Conservation (phyloP, 2,888 invertebrate genomes). For the Amblyteles armatorius region DNA sequence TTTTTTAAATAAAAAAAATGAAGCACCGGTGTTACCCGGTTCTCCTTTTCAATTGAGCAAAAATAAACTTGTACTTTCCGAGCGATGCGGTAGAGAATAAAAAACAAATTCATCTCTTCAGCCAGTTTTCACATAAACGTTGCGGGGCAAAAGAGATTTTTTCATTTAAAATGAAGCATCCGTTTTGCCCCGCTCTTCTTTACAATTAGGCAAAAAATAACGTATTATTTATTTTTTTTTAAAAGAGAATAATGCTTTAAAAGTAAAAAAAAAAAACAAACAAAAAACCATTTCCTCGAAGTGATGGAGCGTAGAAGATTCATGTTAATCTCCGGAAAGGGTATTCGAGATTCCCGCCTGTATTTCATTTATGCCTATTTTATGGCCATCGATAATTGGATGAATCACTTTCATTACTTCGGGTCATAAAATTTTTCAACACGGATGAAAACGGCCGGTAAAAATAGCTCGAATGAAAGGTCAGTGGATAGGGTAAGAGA, state of each 20-base stretch:
- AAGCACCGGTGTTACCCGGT: too few relatives aligned
- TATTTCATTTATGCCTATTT: not conserved
- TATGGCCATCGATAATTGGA: not conserved
- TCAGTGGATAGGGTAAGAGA: not conserved
- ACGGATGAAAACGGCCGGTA: not conserved
- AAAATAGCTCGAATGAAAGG: conserved; percentile 11
- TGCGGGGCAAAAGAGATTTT: too few relatives aligned
- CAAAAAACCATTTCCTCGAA: not conserved
- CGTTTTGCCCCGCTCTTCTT: too few relatives aligned
- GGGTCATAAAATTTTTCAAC: not conserved
- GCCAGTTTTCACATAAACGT: not conserved
- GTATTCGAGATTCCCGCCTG: not conserved
- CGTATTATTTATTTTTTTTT: too few relatives aligned
- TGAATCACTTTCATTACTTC: too few relatives aligned
- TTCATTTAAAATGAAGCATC: too few relatives aligned
- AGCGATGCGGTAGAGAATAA: not conserved
- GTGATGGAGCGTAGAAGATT: not conserved
- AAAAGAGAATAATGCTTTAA: not conserved
- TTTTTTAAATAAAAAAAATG: too few relatives aligned
- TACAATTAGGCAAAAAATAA: too few relatives aligned
- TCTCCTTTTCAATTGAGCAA: too few relatives aligned
- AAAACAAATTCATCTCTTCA: not conserved
- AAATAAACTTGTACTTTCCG: not conserved
- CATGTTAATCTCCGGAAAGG: not conserved
- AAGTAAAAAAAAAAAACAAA: not conserved